Conservation (phyloP, 2,797 vertebrate species). For the Cuculus canorus region DNA sequence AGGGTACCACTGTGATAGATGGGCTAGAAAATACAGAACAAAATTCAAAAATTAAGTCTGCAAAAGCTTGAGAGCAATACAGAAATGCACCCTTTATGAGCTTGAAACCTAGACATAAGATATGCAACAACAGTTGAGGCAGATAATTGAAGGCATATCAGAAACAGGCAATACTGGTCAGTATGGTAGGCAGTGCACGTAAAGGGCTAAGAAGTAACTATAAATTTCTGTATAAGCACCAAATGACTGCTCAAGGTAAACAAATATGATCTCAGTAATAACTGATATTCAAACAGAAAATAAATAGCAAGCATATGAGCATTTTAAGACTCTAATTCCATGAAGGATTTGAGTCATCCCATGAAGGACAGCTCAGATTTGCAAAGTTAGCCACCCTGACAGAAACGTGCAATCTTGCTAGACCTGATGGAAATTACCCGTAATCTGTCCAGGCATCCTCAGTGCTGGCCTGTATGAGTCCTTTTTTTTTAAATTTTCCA, state of each 20-base stretch:
- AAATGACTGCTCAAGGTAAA: not conserved
- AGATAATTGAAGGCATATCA: not conserved
- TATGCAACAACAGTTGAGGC: not conserved
- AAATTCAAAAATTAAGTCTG: not conserved
- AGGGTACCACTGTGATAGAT: not conserved
- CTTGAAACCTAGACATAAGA: not conserved
- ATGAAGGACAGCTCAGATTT: not conserved
- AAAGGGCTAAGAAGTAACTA: not conserved
- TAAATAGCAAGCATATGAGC: not conserved
- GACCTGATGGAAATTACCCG: not conserved
- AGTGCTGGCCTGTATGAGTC: not conserved
- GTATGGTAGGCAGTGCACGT: not conserved
- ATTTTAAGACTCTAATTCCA: not conserved
- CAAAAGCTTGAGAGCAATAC: not conserved
- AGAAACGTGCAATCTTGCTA: not conserved
- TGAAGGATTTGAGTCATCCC: not conserved
- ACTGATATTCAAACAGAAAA: not conserved
- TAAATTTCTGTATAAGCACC: not conserved
- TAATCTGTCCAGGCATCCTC: not conserved
- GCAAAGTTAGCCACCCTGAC: not conserved
- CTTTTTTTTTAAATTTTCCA: not conserved
- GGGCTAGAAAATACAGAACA: not conserved
- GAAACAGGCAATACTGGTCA: not conserved
- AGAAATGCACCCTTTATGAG: not conserved
- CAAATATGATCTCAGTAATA: not conserved